Evolutionary conservation across 64 coral and sea anemone genomes (phyloP).

Genomic region (Pachyseris speciosa): DNA sequence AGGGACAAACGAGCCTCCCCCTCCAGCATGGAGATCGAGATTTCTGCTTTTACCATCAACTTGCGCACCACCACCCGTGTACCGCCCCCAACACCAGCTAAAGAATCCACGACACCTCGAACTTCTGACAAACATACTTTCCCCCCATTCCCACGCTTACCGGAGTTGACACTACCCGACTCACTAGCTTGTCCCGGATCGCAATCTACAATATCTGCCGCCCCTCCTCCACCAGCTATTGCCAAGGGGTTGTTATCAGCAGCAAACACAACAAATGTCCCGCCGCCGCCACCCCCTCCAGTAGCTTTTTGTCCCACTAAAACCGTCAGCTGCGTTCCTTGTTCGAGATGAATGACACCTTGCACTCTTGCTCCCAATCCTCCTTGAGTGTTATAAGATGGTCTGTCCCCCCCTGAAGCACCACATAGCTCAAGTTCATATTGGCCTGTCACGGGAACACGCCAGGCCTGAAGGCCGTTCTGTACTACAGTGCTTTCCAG

Average conservation of each 20-base stretch:
- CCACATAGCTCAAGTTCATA: slow-evolving; percentile 9
- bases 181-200: slow-evolving; percentile 11
- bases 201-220: slow-evolving; percentile 8
- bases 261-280: slow-evolving; percentile 11
- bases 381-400: not conserved
- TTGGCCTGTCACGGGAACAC: not conserved
- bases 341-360: not conserved
- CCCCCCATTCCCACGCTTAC: not conserved
- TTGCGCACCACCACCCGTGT: slow-evolving; percentile 31
- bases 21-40: not conserved
- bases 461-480: slow-evolving; percentile 7
- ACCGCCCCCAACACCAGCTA: not conserved
- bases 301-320: slow-evolving; percentile 5
- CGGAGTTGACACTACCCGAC: not conserved
- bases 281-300: slow-evolving; percentile 4
- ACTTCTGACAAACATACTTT: not conserved
- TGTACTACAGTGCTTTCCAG: not conserved
- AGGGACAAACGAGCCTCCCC: slow-evolving; percentile 19
- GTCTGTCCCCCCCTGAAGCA: not conserved
- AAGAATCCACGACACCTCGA: not conserved
- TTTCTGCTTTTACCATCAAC: not conserved
- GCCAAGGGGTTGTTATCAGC: not conserved
- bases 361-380: not conserved
- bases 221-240: not conserved
- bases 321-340: slow-evolving; percentile 20